A percentile compares a stretch with the other conserved stretches of the same genome.
Conservation (phyloP, 35 echinoderm and acorn worm genomes). For the Patiria miniata region DNA sequence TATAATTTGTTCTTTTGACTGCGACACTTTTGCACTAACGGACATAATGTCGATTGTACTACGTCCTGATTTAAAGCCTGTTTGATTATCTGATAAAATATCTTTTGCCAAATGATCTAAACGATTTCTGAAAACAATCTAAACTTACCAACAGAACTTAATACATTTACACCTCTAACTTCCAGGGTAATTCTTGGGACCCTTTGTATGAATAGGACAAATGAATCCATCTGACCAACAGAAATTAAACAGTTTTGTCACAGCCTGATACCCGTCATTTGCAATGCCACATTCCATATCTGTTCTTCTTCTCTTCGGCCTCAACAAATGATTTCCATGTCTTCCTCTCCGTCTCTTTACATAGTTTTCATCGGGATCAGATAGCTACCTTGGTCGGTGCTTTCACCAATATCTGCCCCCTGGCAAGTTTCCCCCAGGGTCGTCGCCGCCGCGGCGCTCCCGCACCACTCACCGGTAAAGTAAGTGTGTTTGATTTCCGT, state of each 20-base stretch:
- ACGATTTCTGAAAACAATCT: slow-evolving; percentile 1
- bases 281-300: too few relatives aligned
- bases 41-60: background rate
- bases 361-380: too few relatives aligned
- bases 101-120: background rate
- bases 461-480: too few relatives aligned
- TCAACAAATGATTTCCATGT: too few relatives aligned
- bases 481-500: too few relatives aligned
- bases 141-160: background rate
- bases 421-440: too few relatives aligned
- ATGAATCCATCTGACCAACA: background rate
- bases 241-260: background rate
- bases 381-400: too few relatives aligned
- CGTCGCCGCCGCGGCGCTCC: too few relatives aligned
- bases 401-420: too few relatives aligned
- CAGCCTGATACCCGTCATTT: too few relatives aligned
- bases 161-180: background rate
- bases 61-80: background rate
- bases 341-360: too few relatives aligned
- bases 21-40: background rate
- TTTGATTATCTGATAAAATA: background rate
- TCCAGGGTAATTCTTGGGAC: background rate
- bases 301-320: too few relatives aligned
- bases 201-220: background rate
- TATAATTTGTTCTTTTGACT: slow-evolving; percentile 2